Conservation (phyloP, 2,113 vertebrate species). For the Paralichthys olivaceus region DNA sequence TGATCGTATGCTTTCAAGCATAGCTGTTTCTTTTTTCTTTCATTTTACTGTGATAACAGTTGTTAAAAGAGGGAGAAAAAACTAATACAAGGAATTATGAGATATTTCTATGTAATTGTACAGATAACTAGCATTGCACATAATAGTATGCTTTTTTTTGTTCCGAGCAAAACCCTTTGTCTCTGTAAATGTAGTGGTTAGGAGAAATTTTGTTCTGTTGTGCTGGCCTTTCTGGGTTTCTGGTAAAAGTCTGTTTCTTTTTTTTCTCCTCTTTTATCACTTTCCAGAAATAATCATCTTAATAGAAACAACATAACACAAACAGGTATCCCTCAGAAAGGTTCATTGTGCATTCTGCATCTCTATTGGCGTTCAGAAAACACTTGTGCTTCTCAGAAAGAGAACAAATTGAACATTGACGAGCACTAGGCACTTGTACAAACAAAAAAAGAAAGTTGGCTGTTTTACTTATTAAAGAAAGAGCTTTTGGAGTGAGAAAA, state of each 20-base stretch:
- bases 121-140: conserved; percentile 98
- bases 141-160: conserved; percentile 87
- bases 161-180: conserved; percentile 90
- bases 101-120: conserved; percentile 99
- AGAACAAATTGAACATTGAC: conserved; percentile 76
- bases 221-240: conserved; percentile 91
- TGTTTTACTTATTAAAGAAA: conserved; percentile 81
- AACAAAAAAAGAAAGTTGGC: conserved; percentile 62
- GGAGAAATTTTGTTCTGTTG: conserved; percentile 88
- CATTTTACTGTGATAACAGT: conserved; percentile 92
- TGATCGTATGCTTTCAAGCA: conserved; percentile 89
- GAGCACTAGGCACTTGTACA: conserved; percentile 82
- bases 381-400: conserved; percentile 81
- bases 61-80: conserved; percentile 85
- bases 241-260: conserved; percentile 71
- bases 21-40: conserved; percentile 76
- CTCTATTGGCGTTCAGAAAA: conserved; percentile 57
- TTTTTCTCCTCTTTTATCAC: conserved; percentile 60
- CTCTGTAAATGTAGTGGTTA: conserved; percentile 95
- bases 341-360: conserved; percentile 66
- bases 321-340: conserved; percentile 69
- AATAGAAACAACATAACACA: conserved; percentile 65
- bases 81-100: conserved; percentile 94
- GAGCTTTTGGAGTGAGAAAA: conserved; percentile 85
- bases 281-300: conserved; percentile 51